Base-by-base conservation (phyloP, 1,140 invertebrate species). In the Odontomachus brunneus region DNA sequence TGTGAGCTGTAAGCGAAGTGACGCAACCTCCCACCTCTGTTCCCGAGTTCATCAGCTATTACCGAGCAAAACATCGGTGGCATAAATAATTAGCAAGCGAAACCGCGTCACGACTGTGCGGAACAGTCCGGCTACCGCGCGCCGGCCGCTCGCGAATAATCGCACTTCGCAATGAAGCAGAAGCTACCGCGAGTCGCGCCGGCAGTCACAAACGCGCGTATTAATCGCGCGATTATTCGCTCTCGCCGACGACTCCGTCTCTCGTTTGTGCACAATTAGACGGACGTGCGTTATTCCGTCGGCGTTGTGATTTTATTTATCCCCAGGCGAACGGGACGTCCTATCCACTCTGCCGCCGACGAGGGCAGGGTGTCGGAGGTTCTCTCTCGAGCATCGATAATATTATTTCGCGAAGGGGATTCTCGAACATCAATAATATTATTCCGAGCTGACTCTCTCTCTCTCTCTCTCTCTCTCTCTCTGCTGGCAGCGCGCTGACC, bases 371-470 rank as follows among this genome's bases (percentile, higher is more conserved):
- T 57, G 33, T 51, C 63, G 53, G 69, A n/a, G n/a, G n/a, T n/a
- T n/a, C 71, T 80, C 51, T 71, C 38, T 55, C 17, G 57, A 57
- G 65, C 75, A 80, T 80, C 65, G 57, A 80, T 80, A 78, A 67
- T 69, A 80, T 80, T 80, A 80, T 71, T 71, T 71, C 65, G 65
- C 17, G 51, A 9, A 63, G 75, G n/a, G 48, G 75, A 80, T 80
- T 80, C 65, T 69, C 19, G 53, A 69, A 29, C 75, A 71, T 80
- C 75, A 80, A 80, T 80, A 80, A 80, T 57, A 80, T 80, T 80
- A 80, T 80, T 44, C 65, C 75, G 65, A 80, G 69, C 22, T 71
- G 75, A 65, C 44, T 71, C 75, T 48, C 29, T 33, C 29, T 5
- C 29, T 2, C 44, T 71, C 75, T 48, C 29, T 33, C 29, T 5